Base-by-base conservation (phyloP, 2,113 vertebrate species). In the Ptychochromis oligacanthus region DNA sequence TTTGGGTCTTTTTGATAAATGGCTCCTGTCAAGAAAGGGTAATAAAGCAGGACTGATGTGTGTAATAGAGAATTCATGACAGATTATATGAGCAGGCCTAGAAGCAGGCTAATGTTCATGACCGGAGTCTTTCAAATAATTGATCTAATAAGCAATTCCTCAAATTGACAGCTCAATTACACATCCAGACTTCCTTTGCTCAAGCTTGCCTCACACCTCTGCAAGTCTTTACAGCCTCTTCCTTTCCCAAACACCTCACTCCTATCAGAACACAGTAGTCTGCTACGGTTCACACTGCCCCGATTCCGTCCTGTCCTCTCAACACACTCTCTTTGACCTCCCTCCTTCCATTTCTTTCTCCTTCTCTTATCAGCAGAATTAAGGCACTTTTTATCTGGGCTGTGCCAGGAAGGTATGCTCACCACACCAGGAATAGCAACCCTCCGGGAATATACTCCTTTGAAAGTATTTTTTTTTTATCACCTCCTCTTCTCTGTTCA, bases 341-440 rank as follows among this genome's bases (percentile, higher is more conserved):
- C 81, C 72, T 88, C 84, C 54, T 75, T 82, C 77, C 52, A 75
- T 40, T 79, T 80, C 65, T 74, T 36, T 59, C 72, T 80, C 58
- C 46, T 18, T 12, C 67, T 77, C 87, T 92, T 93, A 93, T 93
- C 93, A 90, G 88, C 80, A 86, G 82, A 82, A 65, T 89, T 89
- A 89, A 89, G 87, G 79, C 79, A 56, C 52, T 87, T 87, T 72
- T 88, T 93, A 93, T 93, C 91, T 87, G 56, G 76, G 89, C 86
- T 84, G 85, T 88, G 86, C 82, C 77, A 81, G 82, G 84, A 67
- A 88, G 85, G 78, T 91, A 83, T 91, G 85, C 67, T 87, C 81
- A 5, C 87, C 82, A 64, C 80, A 72, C 83, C 89, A 91, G 78
- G 88, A 94, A 93, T 93, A 93, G 92, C 72, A 93, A 87, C 89